Conservation (phyloP, 1,140 invertebrate species). For the Trichomalopsis sarcophagae region DNA sequence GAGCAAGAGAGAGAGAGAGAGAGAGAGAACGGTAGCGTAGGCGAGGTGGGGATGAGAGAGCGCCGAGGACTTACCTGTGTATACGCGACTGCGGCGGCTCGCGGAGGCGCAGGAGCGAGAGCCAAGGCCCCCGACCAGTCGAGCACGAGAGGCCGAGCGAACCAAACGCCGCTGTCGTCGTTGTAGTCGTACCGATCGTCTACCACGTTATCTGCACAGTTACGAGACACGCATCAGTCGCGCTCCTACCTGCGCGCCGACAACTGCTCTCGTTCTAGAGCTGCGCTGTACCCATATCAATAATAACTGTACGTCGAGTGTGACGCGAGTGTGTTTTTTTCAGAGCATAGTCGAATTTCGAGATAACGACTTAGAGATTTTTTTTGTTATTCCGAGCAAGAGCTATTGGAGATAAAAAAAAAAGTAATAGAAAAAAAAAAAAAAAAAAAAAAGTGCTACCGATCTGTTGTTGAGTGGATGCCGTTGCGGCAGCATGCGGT, state of each 20-base stretch:
- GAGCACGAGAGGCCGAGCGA: slow-evolving; percentile 65
- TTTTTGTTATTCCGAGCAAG: too few species aligned
- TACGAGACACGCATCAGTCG: background rate
- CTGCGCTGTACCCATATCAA: background rate
- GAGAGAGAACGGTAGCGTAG: slow-evolving; percentile 40
- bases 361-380: background rate
- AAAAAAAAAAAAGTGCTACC: background rate
- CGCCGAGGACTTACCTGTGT: slow-evolving; percentile 3
- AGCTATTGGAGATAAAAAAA: too few species aligned
- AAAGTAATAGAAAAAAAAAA: too few species aligned
- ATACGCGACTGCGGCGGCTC: background rate
- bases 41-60: slow-evolving; percentile 2
- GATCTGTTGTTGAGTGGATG: slow-evolving; percentile 1
- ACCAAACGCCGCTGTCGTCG: slow-evolving; percentile 10
- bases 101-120: slow-evolving; percentile 63
- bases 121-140: slow-evolving; percentile 65
- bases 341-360: too few species aligned
- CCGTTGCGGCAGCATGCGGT: slow-evolving; percentile 31
- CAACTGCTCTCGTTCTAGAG: background rate
- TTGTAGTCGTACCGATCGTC: background rate
- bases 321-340: background rate
- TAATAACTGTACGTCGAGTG: background rate
- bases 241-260: background rate
- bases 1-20: slow-evolving; percentile 37
- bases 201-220: background rate